Percentiles rank a stretch among this genome's conserved stretches.
phyloP scores from a whole-genome alignment of 2,113 vertebrate species.

The Pimephales promelas region DNA sequence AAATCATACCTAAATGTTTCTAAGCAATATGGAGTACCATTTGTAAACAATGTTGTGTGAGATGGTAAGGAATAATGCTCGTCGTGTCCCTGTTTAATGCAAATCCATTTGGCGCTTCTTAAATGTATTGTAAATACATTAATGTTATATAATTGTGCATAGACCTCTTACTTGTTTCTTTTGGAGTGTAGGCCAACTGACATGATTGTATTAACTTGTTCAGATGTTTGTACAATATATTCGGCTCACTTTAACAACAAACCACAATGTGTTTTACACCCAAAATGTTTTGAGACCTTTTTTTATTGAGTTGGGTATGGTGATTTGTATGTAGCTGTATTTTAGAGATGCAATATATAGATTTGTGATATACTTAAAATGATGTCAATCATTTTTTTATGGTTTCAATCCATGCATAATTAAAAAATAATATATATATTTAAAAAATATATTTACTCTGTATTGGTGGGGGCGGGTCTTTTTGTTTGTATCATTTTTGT shows the following conservation, averaged over 20 bases:
- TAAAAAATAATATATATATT: constrained; percentile 40
- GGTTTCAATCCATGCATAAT: constrained; percentile 44
- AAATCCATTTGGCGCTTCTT: constrained; percentile 80
- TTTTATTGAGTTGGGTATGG: constrained; percentile 24
- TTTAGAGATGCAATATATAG: constrained; percentile 64
- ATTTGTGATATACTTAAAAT: constrained; percentile 55
- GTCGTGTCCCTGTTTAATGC: constrained; percentile 79
- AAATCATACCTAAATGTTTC: constrained; percentile 83
- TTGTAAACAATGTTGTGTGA: constrained; percentile 79
- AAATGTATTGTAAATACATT: constrained; percentile 77
- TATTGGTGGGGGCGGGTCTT: constrained; percentile 31
- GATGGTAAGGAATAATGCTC: constrained; percentile 79
- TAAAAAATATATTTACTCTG: constrained; percentile 38
- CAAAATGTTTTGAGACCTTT: constrained; percentile 22
- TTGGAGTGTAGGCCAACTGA: constrained; percentile 77
- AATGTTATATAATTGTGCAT: constrained; percentile 79
- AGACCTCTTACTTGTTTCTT: constrained; percentile 71
- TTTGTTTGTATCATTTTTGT: constrained; percentile 19
- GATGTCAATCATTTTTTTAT: constrained; percentile 49
- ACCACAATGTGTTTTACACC: constrained; percentile 34
- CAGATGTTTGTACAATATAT: constrained; percentile 66
- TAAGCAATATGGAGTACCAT: constrained; percentile 87
- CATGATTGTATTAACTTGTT: constrained; percentile 71
- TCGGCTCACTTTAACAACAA: constrained; percentile 65
- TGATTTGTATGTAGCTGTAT: constrained; percentile 41